Conservation (phyloP, 2,113 vertebrate genomes). For the Conger conger region DNA sequence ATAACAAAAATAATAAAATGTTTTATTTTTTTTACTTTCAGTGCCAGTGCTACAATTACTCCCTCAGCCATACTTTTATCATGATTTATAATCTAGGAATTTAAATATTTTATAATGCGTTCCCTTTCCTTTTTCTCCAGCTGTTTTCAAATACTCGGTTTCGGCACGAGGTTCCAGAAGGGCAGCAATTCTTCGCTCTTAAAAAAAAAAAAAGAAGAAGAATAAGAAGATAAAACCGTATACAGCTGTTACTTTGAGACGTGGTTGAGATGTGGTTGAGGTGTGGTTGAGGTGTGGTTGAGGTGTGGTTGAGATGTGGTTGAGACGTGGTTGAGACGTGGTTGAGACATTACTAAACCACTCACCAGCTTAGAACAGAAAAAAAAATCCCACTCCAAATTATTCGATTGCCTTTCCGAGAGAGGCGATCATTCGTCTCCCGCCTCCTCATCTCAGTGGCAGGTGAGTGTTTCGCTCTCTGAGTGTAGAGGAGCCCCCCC, state of each 20-base stretch:
- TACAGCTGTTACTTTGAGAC: constrained; percentile 27
- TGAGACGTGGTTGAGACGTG: constrained; percentile 29
- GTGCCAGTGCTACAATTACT: neutral
- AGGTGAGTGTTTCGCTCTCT: constrained; percentile 16
- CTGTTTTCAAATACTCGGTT: no score
- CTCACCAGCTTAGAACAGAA: constrained; percentile 1
- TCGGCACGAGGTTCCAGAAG: no score
- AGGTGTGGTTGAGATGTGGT: constrained; percentile 27
- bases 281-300: constrained; percentile 28
- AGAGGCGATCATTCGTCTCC: constrained; percentile 38
- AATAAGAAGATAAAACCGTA: constrained; percentile 17
- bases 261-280: constrained; percentile 27
- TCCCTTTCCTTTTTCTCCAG: no score
- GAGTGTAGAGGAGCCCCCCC: constrained; percentile 5
- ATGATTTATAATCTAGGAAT: neutral
- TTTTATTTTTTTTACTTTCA: neutral
- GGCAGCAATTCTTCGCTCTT: neutral
- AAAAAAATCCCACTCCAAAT: constrained; percentile 40
- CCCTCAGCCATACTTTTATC: neutral
- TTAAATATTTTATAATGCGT: neutral
- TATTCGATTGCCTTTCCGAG: constrained; percentile 42
- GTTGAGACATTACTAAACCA: constrained; percentile 44
- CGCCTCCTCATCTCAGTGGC: constrained; percentile 21
- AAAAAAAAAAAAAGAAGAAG: no score
- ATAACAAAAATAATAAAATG: neutral